Evolutionary conservation across 2,797 vertebrate species (phyloP).

Genomic region (Anas flavirostris): DNA sequence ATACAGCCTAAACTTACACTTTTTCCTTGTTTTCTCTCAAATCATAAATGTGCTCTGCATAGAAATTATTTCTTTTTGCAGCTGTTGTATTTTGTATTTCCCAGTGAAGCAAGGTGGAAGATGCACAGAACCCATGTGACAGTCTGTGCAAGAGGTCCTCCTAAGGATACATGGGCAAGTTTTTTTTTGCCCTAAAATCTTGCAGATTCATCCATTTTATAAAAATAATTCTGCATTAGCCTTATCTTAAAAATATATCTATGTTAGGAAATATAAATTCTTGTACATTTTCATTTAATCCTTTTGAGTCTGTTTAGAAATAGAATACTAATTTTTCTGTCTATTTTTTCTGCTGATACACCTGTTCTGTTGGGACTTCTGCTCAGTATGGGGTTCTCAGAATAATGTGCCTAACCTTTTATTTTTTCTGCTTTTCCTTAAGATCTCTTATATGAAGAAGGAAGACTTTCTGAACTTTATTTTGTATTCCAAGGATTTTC

Average conservation of each 20-base stretch:
- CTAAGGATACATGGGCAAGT: fast-evolving
- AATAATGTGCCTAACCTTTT: neutral
- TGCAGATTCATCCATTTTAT: neutral
- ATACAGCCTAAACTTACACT: neutral
- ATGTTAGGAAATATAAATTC: neutral
- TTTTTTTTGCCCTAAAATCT: neutral
- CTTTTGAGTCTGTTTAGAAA: neutral
- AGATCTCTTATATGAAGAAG: neutral
- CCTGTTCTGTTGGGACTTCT: neutral
- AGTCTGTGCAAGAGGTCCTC: neutral
- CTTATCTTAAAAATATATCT: neutral
- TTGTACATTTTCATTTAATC: neutral
- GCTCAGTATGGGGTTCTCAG: neutral
- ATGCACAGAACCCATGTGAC: neutral
- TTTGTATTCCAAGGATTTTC: neutral
- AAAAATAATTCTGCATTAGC: neutral
- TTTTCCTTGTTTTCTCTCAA: neutral
- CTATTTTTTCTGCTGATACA: neutral
- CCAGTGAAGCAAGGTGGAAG: neutral
- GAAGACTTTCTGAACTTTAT: neutral
- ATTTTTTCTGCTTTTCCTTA: neutral
- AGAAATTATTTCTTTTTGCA: neutral
- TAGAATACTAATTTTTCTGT: neutral
- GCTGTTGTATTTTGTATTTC: neutral
- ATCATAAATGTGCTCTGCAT: fast-evolving